phyloP scores from a whole-genome alignment of 2,888 invertebrate genomes.

The Acronicta aceris region DNA sequence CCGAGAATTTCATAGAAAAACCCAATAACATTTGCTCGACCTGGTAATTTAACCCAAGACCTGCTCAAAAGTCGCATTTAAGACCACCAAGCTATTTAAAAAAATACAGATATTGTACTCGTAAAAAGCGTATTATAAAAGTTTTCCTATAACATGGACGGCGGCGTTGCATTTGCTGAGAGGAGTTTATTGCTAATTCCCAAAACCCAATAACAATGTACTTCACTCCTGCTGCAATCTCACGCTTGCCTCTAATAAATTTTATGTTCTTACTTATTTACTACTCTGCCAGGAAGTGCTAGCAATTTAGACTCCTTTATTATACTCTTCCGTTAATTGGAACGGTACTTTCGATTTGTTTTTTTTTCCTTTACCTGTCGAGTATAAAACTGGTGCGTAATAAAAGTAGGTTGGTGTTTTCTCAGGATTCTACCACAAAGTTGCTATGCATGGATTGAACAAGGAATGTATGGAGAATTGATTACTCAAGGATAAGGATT shows the following conservation, averaged over 20 bases:
- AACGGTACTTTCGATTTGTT: constrained; percentile 6
- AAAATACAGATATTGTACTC: too few relatives aligned
- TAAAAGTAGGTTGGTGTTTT: too few relatives aligned
- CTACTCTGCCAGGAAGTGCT: constrained; percentile 28
- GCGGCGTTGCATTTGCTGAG: constrained; percentile 36
- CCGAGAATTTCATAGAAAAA: background rate
- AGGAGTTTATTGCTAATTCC: constrained; percentile 75
- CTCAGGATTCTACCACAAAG: too few relatives aligned
- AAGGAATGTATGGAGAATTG: too few relatives aligned
- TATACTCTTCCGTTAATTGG: constrained; percentile 37
- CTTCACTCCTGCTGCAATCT: constrained; percentile 68
- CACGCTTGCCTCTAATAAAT: constrained; percentile 46
- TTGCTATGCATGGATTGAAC: too few relatives aligned
- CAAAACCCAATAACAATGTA: constrained; percentile 73
- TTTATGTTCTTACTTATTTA: constrained; percentile 47
- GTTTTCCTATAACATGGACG: constrained; percentile 49
- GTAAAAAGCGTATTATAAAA: background rate
- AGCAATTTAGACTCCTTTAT: constrained; percentile 25
- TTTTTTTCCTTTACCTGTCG: background rate
- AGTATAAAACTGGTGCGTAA: too few relatives aligned
- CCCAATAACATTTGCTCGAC: too few relatives aligned
- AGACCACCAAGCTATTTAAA: too few relatives aligned
- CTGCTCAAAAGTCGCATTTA: too few relatives aligned
- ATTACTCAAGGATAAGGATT: too few relatives aligned
- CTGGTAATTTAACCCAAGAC: too few relatives aligned